phyloP scores from a whole-genome alignment of 2,888 invertebrate species.

The Tenthredo amoena region DNA sequence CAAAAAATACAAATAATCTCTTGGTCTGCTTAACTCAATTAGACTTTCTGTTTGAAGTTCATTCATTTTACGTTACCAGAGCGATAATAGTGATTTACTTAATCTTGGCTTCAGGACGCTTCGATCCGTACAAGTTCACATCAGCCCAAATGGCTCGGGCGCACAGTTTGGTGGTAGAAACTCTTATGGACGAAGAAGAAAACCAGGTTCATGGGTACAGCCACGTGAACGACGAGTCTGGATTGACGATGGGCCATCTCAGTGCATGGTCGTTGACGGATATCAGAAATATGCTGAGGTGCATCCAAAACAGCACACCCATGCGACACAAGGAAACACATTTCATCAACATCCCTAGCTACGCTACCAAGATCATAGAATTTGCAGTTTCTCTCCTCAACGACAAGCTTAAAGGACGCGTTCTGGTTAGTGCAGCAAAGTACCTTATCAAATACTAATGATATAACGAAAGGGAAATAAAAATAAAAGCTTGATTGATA shows the following conservation, averaged over 20 bases:
- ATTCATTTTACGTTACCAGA: slow-evolving; percentile 29
- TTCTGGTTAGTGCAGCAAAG: slow-evolving; percentile 82
- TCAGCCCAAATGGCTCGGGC: slow-evolving; percentile 92
- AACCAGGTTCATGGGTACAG: slow-evolving; percentile 92
- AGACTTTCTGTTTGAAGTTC: background rate
- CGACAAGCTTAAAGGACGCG: slow-evolving; percentile 90
- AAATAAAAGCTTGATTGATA: background rate
- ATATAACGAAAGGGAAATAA: background rate
- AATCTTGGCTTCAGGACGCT: slow-evolving; percentile 79
- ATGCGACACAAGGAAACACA: slow-evolving; percentile 95
- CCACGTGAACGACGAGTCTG: slow-evolving; percentile 90
- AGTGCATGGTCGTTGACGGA: slow-evolving; percentile 91
- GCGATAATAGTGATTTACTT: slow-evolving; percentile 12
- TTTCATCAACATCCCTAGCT: slow-evolving; percentile 91
- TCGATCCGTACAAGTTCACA: slow-evolving; percentile 88
- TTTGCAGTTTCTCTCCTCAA: slow-evolving; percentile 90
- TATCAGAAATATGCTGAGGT: slow-evolving; percentile 87
- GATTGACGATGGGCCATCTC: slow-evolving; percentile 90
- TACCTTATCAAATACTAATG: background rate
- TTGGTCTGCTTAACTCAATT: background rate
- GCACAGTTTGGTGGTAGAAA: slow-evolving; percentile 92
- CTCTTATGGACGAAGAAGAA: slow-evolving; percentile 91
- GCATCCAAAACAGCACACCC: slow-evolving; percentile 92
- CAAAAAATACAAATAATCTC: background rate
- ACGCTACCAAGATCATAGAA: slow-evolving; percentile 90